Evolutionary conservation across 2,113 vertebrate species (phyloP), one percentile per base, ranked within the genome.

Genomic region (Myrmecobius fasciatus): DNA sequence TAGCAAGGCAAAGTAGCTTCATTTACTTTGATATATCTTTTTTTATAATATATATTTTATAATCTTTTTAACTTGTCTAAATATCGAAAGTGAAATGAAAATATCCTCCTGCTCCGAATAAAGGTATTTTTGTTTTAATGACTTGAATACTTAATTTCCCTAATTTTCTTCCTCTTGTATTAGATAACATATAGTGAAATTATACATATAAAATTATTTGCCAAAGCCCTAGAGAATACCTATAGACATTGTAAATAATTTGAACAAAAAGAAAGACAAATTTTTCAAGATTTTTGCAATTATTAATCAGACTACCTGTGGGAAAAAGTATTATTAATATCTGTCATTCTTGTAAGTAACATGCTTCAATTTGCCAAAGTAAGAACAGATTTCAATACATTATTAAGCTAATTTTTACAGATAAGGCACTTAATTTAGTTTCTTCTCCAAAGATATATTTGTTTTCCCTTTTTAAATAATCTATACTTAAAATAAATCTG

Each of bases 81-180:
- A 95, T 94, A 83, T 6, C 6, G 4, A 94, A 94, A 93, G 26
- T 48, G 36, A 94, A 89, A 54, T 75, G 88, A 94, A 97, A 93
- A 96, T 26, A 51, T 26, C 36, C 49, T 51, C 51, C 28, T 5
- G 53, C 25, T 83, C 46, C 91, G 83, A n/a, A 20, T 24, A 92
- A 95, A 94, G 89, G 53, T 12, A 93, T 25, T 93, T 93, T 96
- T 56, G 2, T 90, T 90, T 20, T 17, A 89, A 51, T 49, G 12
- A 51, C n/a, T 48, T 91, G 56, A 94, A 60, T 89, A 53, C 3
- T 9, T 52, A n/a, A 17, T 20, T 90, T 31, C 36, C 52, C 91
- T 48, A 52, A 11, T 31, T 95, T 48, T 91, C 25, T 49, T 2
- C 20, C 17, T 94, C 36, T 51, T 20, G 48, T 95, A 96, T 52